A percentile compares a stretch with the other conserved stretches of the same genome.
phyloP scores from a whole-genome alignment of 2,888 invertebrate genomes.

The Aphrophora alni region DNA sequence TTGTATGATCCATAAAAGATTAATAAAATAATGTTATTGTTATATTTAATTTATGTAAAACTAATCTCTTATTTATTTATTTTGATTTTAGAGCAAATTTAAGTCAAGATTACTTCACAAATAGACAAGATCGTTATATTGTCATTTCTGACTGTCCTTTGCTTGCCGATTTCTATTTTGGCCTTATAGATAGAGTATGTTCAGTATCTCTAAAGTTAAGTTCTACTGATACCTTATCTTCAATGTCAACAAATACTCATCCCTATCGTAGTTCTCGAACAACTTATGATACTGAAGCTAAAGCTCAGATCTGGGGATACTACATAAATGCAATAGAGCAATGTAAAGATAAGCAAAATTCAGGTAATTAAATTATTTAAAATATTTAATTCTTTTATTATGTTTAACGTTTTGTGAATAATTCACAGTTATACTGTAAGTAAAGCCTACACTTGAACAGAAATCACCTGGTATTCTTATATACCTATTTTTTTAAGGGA shows the following conservation, averaged over 20 bases:
- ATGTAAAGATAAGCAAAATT: not conserved
- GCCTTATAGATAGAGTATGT: constrained; percentile 72
- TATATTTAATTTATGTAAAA: too few relatives aligned
- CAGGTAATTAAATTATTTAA: too few relatives aligned
- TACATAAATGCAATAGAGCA: constrained; percentile 42
- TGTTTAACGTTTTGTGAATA: too few relatives aligned
- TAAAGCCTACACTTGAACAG: too few relatives aligned
- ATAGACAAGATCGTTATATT: constrained; percentile 95
- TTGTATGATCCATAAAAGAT: too few relatives aligned
- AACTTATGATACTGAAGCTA: constrained; percentile 41
- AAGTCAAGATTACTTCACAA: constrained; percentile 96
- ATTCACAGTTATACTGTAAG: too few relatives aligned
- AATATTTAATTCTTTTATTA: too few relatives aligned
- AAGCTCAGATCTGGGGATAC: constrained; percentile 47
- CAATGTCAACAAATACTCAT: constrained; percentile 39
- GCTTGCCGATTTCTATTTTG: constrained; percentile 82
- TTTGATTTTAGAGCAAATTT: constrained; percentile 79
- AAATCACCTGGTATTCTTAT: too few relatives aligned
- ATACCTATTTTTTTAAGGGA: too few relatives aligned
- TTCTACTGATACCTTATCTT: constrained; percentile 59
- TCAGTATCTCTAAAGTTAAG: constrained; percentile 65
- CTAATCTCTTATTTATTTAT: constrained; percentile 21
- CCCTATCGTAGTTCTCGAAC: constrained; percentile 41
- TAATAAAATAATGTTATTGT: too few relatives aligned
- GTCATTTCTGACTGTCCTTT: constrained; percentile 78